Evolutionary conservation across 2,888 invertebrate species (phyloP).

Genomic region (Phytoseiulus persimilis): DNA sequence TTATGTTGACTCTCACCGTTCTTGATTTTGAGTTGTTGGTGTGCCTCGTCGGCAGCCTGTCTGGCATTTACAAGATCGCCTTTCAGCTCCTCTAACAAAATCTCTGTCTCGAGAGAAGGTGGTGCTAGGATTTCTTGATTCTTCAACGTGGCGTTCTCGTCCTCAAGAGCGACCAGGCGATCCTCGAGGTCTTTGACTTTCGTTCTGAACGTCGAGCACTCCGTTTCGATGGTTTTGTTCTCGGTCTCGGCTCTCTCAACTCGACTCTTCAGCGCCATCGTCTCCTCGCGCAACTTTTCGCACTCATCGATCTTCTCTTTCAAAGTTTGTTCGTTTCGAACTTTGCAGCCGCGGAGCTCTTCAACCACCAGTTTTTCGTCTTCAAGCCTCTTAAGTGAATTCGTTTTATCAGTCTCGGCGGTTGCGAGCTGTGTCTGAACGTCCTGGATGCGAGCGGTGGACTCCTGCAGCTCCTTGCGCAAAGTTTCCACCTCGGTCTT

Average conservation of each 20-base stretch:
- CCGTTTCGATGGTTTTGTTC: neutral
- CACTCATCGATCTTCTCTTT: neutral
- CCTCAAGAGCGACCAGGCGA: neutral
- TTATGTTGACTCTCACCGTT: neutral
- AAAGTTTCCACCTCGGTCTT: neutral
- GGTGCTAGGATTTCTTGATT: constrained; percentile 8
- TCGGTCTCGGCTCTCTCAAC: neutral
- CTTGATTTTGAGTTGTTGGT: neutral
- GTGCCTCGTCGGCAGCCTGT: neutral
- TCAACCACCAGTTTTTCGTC: neutral
- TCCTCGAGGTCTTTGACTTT: neutral
- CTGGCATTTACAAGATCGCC: neutral
- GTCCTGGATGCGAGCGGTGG: neutral
- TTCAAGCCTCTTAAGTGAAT: neutral
- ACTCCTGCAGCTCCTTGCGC: neutral
- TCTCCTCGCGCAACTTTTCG: neutral
- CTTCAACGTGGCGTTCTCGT: constrained; percentile 9
- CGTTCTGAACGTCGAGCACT: neutral
- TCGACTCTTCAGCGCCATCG: neutral
- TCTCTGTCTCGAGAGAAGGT: constrained; percentile 28
- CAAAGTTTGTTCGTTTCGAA: neutral
- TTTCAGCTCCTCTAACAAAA: neutral
- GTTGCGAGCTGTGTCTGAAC: neutral
- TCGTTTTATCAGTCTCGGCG: neutral
- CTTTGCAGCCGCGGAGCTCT: neutral